Base-by-base conservation (phyloP, 1,140 invertebrate species). In the Pseudobourletiella spinata region DNA sequence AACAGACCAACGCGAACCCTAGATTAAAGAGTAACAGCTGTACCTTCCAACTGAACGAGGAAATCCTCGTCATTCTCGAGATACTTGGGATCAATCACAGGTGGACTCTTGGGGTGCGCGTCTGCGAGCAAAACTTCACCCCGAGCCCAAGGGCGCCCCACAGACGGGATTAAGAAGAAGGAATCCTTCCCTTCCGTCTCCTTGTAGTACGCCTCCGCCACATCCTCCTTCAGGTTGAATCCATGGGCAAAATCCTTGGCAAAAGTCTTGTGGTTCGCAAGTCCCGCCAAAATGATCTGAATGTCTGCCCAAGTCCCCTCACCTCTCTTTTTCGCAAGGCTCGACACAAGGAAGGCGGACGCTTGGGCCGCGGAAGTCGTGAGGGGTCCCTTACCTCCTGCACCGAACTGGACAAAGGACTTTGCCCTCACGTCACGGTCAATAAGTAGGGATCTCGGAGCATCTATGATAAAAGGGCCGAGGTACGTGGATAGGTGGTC, bases 301-400 rank as follows among this genome's bases (percentile, higher is more conserved):
- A 75, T 68, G 62, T 75, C 74, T 0, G 74, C 72, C 59, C 60
- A 73, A 22, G 64, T 46, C 35, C 42, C 59, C 59, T 68, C 63
- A 20, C 62, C 63, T 16, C 20, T 26, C 3, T 54, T 42, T 60
- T 65, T 68, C 0, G 66, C 66, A 15, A 18, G 29, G 1, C 46
- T 26, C 1, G 66, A 57, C 6, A 63, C 22, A 3, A 68, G 8
- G 30, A 65, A 62, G 0, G 24, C 66, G 25, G 46, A 25, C 3
- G 66, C 63, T 24, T 35, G 48, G n/a, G 6, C 16, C 1, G 61
- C 59, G 2, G 63, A 57, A 16, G 63, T 51, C 3, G 59, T 56
- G 35, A 69, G 28, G 16, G 32, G 43, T 11, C 68, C 68, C n/a
- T 11, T 65, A 11, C 68, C 68, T 4, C 54, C 25, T 18, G 44